Evolutionary conservation across 2,888 invertebrate genomes (phyloP).

Genomic region (Habroteleia sp.): DNA sequence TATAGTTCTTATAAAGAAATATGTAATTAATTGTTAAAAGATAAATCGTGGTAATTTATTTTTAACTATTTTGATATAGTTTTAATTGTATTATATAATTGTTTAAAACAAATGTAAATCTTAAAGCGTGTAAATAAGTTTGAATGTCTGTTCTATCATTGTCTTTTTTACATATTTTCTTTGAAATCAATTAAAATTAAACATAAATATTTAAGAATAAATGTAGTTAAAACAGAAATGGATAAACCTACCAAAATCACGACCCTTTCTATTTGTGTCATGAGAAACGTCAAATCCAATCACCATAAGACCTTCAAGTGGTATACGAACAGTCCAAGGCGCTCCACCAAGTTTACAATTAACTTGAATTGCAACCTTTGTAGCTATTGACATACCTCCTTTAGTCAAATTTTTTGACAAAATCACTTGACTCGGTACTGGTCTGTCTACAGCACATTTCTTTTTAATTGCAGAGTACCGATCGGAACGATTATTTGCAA

Average conservation of each 20-base stretch:
- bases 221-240: too few relatives aligned
- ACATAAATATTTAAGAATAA: conserved; percentile 1
- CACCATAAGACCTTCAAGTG: conserved; percentile 87
- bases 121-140: too few relatives aligned
- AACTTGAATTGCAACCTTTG: conserved; percentile 96
- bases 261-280: conserved; percentile 85
- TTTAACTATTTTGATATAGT: too few relatives aligned
- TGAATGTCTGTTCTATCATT: too few relatives aligned
- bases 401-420: conserved; percentile 82
- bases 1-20: too few relatives aligned
- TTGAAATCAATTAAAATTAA: too few relatives aligned
- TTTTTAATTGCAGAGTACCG: conserved; percentile 92
- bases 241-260: conserved; percentile 82
- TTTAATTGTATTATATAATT: too few relatives aligned
- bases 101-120: too few relatives aligned
- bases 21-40: too few relatives aligned
- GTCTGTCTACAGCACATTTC: conserved; percentile 88
- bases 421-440: conserved; percentile 86
- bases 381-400: conserved; percentile 88
- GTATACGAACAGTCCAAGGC: conserved; percentile 90
- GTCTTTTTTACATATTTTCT: not conserved
- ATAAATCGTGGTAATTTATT: too few relatives aligned
- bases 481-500: conserved; percentile 86
- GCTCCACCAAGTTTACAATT: conserved; percentile 96
- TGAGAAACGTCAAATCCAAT: conserved; percentile 94